Evolutionary conservation across 2,113 vertebrate genomes (phyloP), one percentile per base, ranked within the genome.

Genomic region (Cathartes aura): DNA sequence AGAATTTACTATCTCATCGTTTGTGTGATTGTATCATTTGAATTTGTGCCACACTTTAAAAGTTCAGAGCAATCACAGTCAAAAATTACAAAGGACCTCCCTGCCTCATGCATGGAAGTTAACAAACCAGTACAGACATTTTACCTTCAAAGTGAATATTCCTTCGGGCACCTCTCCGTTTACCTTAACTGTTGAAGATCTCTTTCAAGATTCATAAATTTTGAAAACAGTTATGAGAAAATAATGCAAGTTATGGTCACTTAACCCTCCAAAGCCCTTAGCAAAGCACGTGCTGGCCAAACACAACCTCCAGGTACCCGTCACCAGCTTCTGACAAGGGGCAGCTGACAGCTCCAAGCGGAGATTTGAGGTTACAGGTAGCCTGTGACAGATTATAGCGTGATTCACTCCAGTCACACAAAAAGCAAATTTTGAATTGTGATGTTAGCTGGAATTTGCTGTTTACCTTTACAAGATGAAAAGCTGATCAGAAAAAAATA

Each of bases 291-390:
- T 26, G 6, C 24, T 81, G 15, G n/a, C 29, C 47, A 72, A 73
- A 26, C 10, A 32, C 22, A 83, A 40, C 9, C 18, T 15, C 6
- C 21, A 58, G 24, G 42, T 36, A 36, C 23, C 15, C 2, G 1
- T 58, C 29, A 32, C 4, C 36, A 75, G 8, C 24, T 76, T 64
- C 68, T 68, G 48, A 50, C 15, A 84, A 59, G 22, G n/a, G 72
- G 26, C 2, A 2, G 13, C 7, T 27, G 14, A 38, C 19, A 75
- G 42, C 15, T 64, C 52, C 52, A 40, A 68, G 72, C 1, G 0
- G 3, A 52, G 17, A 36, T 64, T 55, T 3, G 13, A 66, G 29
- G 29, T 79, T 60, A 30, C 6, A 13, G 34, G 34, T 40, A 71
- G 24, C 16, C 56, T 43, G 19, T 58, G 56, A 80, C 17, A 90